Conservation (phyloP, 1,140 invertebrate species). For the Drosophila lacertosa region DNA sequence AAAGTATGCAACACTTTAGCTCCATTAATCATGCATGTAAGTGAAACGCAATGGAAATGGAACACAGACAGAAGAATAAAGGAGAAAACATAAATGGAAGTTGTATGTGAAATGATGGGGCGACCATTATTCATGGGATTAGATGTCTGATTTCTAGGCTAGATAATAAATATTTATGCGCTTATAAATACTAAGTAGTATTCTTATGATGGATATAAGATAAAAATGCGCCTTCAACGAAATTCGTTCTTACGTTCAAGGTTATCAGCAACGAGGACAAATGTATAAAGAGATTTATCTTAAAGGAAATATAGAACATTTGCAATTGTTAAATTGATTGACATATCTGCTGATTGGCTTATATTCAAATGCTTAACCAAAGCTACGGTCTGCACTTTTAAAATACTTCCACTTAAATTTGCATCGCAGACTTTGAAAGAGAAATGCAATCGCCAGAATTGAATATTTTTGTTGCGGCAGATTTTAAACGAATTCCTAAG, state of each 20-base stretch:
- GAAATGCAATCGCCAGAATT: too few species aligned
- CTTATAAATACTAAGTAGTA: background rate
- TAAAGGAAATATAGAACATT: too few species aligned
- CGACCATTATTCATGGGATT: constrained; percentile 41
- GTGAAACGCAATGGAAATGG: constrained; percentile 24
- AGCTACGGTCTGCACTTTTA: too few species aligned
- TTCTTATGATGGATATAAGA: constrained; percentile 9
- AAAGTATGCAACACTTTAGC: constrained; percentile 61
- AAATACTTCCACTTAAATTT: too few species aligned
- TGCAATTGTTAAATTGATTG: too few species aligned
- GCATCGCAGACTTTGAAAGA: too few species aligned
- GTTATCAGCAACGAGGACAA: background rate
- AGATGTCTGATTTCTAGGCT: constrained; percentile 1
- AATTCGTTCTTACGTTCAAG: constrained; percentile 5
- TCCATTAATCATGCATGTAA: constrained; percentile 52
- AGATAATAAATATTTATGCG: constrained; percentile 3
- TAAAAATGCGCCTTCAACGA: background rate
- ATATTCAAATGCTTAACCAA: too few species aligned
- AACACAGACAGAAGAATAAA: constrained; percentile 6
- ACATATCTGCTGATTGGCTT: too few species aligned
- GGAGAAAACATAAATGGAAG: background rate
- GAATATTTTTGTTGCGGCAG: too few species aligned
- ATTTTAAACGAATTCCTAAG: too few species aligned
- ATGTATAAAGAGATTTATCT: too few species aligned
- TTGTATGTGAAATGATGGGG: background rate